Base-by-base conservation (phyloP, 2,888 invertebrate species). In the Hypolimnas misippus region DNA sequence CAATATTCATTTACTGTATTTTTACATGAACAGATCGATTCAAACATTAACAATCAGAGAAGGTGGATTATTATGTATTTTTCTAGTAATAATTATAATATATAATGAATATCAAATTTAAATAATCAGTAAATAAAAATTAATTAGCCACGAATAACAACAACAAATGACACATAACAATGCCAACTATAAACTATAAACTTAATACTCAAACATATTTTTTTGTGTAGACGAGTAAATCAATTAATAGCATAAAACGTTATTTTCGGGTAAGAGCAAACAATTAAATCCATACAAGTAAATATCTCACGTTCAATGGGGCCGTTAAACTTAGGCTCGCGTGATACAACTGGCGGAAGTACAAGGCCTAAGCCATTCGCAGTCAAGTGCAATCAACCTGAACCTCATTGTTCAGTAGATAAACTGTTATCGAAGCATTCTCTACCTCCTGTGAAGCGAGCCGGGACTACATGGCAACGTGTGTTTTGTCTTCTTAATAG, bases 381-480 rank as follows among this genome's bases (percentile, higher is more conserved):
- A 81, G 82, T 76, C 81, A 82, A 82, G 87, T 84, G 87, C 86
- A 83, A 89, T 89, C 86, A 86, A 87, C 86, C 86, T 82, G 84
- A 84, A 88, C 84, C 77, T 80, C 78, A 89, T 89, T 89, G 89
- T 89, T 87, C 82, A 77, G 76, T 44, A 62, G 69, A 69, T 64
- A 64, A 56, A 57, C 54, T 59, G 59, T 53, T 62, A 65, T 60
- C 69, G 57, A 71, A 78, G 70, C 25, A 79, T 68, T 17, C 73
- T 63, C 67, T 71, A 62, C 70, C 77, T 69, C 68, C 69, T 65
- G 21, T 65, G 62, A 65, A 65, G 55, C 54, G 53, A 58, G 53
- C 53, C 40, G 54, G 53, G 56, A 29, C 44, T 53, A 65, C 64
- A 63, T 67, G 64, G 65, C 58, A 62, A 56, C 67, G 72, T 64